These are phyloP conservation scores for Tinea pellionella DNA, from an alignment of 2,888 invertebrate genomes.

Conservation along the genomic window DNA sequence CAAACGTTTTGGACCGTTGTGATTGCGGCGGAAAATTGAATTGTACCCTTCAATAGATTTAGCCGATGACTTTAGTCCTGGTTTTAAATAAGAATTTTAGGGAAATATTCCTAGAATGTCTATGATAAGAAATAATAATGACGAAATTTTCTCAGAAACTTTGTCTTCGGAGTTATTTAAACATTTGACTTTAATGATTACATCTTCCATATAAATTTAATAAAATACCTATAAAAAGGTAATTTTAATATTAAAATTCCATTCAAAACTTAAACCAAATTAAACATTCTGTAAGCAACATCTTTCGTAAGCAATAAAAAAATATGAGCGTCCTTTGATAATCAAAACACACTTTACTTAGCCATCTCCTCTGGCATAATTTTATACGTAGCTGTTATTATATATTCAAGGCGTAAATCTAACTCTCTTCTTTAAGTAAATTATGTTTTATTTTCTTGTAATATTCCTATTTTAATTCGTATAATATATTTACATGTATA, in stretches of 20 bases:
- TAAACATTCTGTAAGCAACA: not conserved
- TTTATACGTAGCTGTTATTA: not conserved
- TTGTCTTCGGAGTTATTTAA: too few relatives aligned
- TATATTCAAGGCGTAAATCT: not conserved
- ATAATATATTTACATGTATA: too few relatives aligned
- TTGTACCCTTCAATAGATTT: slow-evolving; percentile 6
- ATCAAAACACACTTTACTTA: not conserved
- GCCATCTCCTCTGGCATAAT: not conserved
- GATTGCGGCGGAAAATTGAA: slow-evolving; percentile 10
- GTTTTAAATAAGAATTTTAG: not conserved
- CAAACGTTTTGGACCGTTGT: not conserved
- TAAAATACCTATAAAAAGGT: not conserved
- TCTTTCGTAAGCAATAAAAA: not conserved
- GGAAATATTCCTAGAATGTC: not conserved
- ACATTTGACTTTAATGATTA: too few relatives aligned
- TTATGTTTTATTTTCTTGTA: too few relatives aligned
- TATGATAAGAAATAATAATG: too few relatives aligned
- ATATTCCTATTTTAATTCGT: too few relatives aligned
- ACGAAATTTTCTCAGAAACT: too few relatives aligned
- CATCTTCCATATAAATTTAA: too few relatives aligned
- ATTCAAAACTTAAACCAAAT: not conserved
- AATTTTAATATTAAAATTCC: not conserved
- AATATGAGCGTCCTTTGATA: not conserved
- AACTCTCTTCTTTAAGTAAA: too few relatives aligned
- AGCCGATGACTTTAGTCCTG: not conserved